These are phyloP conservation scores for Muscicapa adusta DNA, from an alignment of 2,113 vertebrate genomes.

Conservation along the genomic window DNA sequence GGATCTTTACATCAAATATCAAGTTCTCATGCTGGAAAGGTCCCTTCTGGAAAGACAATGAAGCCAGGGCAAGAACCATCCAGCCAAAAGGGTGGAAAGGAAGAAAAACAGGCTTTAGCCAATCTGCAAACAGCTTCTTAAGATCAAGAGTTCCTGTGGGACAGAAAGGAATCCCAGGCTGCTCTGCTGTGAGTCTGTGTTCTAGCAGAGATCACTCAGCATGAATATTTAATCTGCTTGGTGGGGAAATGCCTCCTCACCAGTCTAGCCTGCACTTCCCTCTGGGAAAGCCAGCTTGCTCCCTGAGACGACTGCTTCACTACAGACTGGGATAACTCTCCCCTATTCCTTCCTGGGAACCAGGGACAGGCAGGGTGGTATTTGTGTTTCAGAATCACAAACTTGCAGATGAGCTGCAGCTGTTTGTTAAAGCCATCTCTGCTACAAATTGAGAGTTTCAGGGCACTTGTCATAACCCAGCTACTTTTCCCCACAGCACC, in stretches of 20 bases:
- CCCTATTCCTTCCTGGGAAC: not conserved
- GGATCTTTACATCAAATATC: not conserved
- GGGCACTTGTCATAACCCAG: not conserved
- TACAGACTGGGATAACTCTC: not conserved
- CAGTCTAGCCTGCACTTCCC: not conserved
- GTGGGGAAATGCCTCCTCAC: not conserved
- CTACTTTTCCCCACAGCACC: not conserved
- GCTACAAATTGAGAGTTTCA: not conserved
- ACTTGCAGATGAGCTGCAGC: not conserved
- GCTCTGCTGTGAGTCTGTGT: not conserved
- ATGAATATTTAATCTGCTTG: not conserved
- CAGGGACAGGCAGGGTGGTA: not conserved
- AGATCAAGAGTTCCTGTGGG: not conserved
- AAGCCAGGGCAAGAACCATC: not conserved
- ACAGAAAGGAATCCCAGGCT: not conserved
- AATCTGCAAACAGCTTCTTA: not conserved
- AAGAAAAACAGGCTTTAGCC: not conserved
- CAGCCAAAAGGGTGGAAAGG: not conserved
- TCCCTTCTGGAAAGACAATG: not conserved
- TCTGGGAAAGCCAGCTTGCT: not conserved
- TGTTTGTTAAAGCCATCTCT: not conserved
- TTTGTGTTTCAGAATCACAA: not conserved
- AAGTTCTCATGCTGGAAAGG: accelerated
- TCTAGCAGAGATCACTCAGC: not conserved
- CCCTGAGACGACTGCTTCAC: not conserved